Base-by-base conservation (phyloP, 2,113 vertebrate genomes). In the Microtus richardsoni region DNA sequence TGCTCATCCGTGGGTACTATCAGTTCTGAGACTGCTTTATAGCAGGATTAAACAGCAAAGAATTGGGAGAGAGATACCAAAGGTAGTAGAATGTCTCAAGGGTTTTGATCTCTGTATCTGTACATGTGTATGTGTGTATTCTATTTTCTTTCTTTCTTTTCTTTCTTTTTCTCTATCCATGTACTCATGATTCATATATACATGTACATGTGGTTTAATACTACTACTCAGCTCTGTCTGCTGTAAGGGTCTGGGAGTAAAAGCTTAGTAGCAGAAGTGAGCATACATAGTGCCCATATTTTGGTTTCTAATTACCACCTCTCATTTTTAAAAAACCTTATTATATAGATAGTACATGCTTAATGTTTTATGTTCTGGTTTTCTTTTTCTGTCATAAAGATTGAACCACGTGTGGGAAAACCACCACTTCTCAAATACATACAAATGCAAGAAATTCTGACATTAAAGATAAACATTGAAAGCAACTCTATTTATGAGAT, bases 391-490 rank as follows among this genome's bases (percentile, higher is more conserved):
- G 44, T 70, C 22, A 4, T 66, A 88, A 90, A 10, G 26, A 78
- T 82, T 89, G 26, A 44, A 26, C 24, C 6, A 28, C 62, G n/a
- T 64, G 21, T 88, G 44, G 80, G 92, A 93, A 75, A 75, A 74
- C 36, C 84, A 92, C 4, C 5, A 52, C 75, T 91, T 92, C 47
- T 95, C 24, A 91, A 91, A 33, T 33, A 84, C 0, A 64, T 84
- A 5, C n/a, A 91, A 70, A 90, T 91, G 26, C 22, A 86, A 89
- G 44, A 14, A 14, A 74, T 83, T 30, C 96, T 79, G 71, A 71
- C 24, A 13, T 66, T 62, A 73, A 83, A 77, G n/a, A n/a, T 60
- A 39, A 89, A 93, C 2, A 86, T 39, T 66, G 60, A n/a, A 54
- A 78, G 66, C 33, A 22, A 7, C 21, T 93, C 68, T 9, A 11